A percentile compares a stretch with the other conserved stretches of the same genome.
Conservation (phyloP, 2,113 vertebrate genomes). For the Forbesichthys papilliferus region DNA sequence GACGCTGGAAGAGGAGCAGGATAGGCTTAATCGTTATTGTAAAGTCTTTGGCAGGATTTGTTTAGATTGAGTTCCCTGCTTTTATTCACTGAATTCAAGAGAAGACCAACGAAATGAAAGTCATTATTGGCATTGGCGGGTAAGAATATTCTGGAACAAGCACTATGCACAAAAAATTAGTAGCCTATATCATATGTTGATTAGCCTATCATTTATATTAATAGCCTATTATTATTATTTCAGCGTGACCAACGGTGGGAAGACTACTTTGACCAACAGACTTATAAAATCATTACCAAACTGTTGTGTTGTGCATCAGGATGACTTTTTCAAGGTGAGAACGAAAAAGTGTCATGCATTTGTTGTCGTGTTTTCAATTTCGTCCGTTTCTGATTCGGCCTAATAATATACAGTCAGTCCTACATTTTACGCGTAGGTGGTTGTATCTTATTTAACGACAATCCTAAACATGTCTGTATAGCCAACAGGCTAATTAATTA, state of each 20-base stretch:
- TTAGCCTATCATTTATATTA: background rate
- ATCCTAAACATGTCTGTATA: too few species aligned
- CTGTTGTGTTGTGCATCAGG: conserved; percentile 82
- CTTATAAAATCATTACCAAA: conserved; percentile 77
- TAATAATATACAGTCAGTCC: background rate
- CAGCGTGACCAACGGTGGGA: conserved; percentile 84
- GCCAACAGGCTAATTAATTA: too few species aligned
- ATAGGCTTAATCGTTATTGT: conserved; percentile 49
- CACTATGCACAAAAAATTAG: too few species aligned
- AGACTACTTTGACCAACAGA: conserved; percentile 79
- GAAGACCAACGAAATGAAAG: conserved; percentile 76
- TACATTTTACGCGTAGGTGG: too few species aligned
- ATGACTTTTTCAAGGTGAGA: conserved; percentile 83
- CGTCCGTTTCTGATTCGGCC: too few species aligned
- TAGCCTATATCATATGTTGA: background rate
- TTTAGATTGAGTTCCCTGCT: conserved; percentile 61
- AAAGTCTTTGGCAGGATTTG: conserved; percentile 40
- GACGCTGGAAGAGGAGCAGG: conserved; percentile 37
- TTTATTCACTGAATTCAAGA: conserved; percentile 63
- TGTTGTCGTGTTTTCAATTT: background rate
- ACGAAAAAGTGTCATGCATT: background rate
- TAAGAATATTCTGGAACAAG: conserved; percentile 45
- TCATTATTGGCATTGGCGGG: conserved; percentile 81
- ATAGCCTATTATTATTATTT: conserved; percentile 8
- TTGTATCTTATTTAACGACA: too few species aligned